Evolutionary conservation across 2,113 vertebrate genomes (phyloP).

Genomic region (Jaculus jaculus): DNA sequence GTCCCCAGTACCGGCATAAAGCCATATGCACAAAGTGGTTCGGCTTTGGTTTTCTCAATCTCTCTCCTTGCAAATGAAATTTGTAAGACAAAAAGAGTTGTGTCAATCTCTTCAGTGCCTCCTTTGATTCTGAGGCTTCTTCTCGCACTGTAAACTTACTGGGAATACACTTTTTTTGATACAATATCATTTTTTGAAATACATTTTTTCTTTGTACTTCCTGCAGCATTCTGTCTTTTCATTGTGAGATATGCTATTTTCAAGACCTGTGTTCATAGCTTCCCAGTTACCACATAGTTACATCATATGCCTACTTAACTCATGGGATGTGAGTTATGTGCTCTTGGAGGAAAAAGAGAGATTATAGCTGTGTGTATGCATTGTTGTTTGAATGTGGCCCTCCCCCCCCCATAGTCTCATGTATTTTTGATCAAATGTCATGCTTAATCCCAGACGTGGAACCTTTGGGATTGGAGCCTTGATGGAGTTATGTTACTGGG

Average conservation of each 20-base stretch:
- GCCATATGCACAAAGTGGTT: too few relatives aligned
- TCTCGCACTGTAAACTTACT: slow-evolving; percentile 3
- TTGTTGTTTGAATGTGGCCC: too few relatives aligned
- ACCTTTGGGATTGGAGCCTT: too few relatives aligned
- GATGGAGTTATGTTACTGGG: too few relatives aligned
- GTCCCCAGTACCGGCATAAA: too few relatives aligned
- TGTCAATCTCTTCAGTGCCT: neutral
- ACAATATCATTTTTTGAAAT: neutral
- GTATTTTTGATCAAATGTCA: too few relatives aligned
- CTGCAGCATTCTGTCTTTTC: neutral
- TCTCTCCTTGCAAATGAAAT: too few relatives aligned
- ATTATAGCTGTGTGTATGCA: neutral
- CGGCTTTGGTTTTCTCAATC: too few relatives aligned
- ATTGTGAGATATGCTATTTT: neutral
- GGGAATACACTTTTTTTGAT: neutral
- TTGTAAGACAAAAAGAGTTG: too few relatives aligned
- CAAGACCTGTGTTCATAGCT: neutral
- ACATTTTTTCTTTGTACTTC: neutral
- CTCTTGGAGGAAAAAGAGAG: neutral
- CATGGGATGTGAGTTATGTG: neutral
- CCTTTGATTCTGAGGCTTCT: neutral
- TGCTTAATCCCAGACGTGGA: too few relatives aligned
- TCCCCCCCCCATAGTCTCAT: too few relatives aligned
- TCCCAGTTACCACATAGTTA: neutral
- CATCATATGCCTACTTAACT: neutral